phyloP scores from a whole-genome alignment of 2,113 vertebrate species.

The Paedocypris sp. region DNA sequence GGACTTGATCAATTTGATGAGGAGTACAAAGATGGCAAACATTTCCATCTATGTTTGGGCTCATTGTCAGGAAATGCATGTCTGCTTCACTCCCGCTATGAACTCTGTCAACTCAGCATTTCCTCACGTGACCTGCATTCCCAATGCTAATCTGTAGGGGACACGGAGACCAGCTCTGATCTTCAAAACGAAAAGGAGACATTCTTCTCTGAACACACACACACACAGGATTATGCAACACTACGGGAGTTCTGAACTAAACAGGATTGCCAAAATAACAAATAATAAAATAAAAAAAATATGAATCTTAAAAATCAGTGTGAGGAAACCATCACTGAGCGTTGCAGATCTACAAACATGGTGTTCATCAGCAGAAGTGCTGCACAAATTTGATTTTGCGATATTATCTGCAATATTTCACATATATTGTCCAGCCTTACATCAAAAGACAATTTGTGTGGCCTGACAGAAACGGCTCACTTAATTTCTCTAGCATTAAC shows the following conservation, averaged over 20 bases:
- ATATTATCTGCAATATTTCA: too few relatives aligned
- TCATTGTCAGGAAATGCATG: not conserved
- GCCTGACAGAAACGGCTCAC: constrained; percentile 48
- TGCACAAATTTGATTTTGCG: too few relatives aligned
- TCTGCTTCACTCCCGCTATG: not conserved
- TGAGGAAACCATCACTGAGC: too few relatives aligned
- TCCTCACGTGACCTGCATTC: constrained; percentile 39
- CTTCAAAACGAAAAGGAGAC: not conserved
- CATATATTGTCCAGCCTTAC: too few relatives aligned
- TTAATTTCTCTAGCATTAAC: constrained; percentile 43
- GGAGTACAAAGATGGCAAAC: too few relatives aligned
- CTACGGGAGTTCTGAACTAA: not conserved
- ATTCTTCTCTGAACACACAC: not conserved
- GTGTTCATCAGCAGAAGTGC: too few relatives aligned
- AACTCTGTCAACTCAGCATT: constrained; percentile 50
- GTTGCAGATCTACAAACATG: too few relatives aligned
- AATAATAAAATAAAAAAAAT: not conserved
- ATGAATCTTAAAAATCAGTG: not conserved
- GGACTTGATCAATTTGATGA: constrained; percentile 8
- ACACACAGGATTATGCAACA: not conserved
- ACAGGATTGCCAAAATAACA: too few relatives aligned
- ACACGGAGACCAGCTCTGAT: constrained; percentile 19
- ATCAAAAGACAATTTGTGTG: constrained; percentile 49
- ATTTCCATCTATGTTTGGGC: not conserved
- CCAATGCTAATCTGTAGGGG: constrained; percentile 40